phyloP scores from a whole-genome alignment of 1,140 invertebrate species.

The Metaphire vulgaris region DNA sequence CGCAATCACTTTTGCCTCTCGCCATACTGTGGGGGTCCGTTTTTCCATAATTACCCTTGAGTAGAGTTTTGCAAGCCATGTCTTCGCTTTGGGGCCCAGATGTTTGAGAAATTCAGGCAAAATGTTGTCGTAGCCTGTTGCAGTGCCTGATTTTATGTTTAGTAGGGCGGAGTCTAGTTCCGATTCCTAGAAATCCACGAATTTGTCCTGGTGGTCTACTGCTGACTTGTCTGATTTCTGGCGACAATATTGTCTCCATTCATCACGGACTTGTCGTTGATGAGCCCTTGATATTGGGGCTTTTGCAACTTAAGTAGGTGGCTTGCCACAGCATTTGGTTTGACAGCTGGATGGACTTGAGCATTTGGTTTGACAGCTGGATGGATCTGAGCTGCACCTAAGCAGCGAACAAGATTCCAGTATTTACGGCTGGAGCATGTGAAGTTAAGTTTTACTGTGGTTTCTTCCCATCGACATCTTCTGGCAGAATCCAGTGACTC shows the following conservation, averaged over 20 bases:
- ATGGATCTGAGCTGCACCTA: not conserved
- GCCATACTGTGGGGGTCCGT: not conserved
- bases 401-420: not conserved
- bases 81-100: not conserved
- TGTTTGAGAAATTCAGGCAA: not conserved
- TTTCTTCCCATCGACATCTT: not conserved
- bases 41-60: not conserved
- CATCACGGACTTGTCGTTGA: not conserved
- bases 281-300: not conserved
- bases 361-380: not conserved
- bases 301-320: not conserved
- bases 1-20: not conserved
- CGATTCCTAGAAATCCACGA: not conserved
- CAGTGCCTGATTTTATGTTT: not conserved
- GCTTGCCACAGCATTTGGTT: not conserved
- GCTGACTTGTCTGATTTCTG: too few relatives aligned
- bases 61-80: not conserved
- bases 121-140: not conserved
- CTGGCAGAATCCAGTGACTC: not conserved
- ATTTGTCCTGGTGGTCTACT: not conserved
- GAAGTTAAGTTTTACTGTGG: not conserved
- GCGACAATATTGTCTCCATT: not conserved
- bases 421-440: not conserved
- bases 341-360: not conserved
- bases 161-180: not conserved